Base-by-base conservation (phyloP, 37 sponge, comb jelly and placozoan genomes). In the Theonella swinhoei region DNA sequence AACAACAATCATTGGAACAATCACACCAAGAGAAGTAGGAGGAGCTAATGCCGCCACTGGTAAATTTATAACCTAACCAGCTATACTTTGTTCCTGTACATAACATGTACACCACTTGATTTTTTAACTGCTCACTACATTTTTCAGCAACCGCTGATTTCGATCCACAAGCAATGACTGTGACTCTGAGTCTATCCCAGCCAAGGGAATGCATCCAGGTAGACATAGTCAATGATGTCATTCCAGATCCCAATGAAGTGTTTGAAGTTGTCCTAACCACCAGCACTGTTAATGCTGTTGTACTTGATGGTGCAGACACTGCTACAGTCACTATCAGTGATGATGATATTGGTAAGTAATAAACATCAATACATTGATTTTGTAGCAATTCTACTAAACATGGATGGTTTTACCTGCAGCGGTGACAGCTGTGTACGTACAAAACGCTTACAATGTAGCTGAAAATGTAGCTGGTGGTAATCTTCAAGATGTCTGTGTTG, bases 261-360 rank as follows among this genome's bases (percentile, higher is more conserved):
- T 80, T 80, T 41, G 5, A 22, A 1, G 43, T 80, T 0, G 19
- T 31, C 4, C 67, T 66, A n/a, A 43, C 43, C 33, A 14, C 42
- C 26, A 40, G 23, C 42, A n/a, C n/a, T 26, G 42, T 42, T 28
- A 17, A 47, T 14, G 25, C 47, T 41, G 33, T 17, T 0, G 23
- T 17, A 22, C 30, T 66, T n/a, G 8, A 4, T 80, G 22, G 31
- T 30, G 69, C 69, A 38, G 70, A 39, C 34, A 2, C 43, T 29
- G 80, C 80, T 33, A 41, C 54, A 28, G 43, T 68, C 47, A 67
- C 23, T 3, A 80, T 80, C 22, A 29, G 0, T 29, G 80, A 80
- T 24, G 31, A 80, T 25, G 80, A 80, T 68, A 39, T 64, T 78
- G n/a, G n/a, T n/a, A n/a, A n/a, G n/a, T n/a, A n/a, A n/a, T n/a